These are phyloP conservation scores for Hormaphis cornu DNA, from an alignment of 1,140 invertebrate species.

Conservation along the genomic window DNA sequence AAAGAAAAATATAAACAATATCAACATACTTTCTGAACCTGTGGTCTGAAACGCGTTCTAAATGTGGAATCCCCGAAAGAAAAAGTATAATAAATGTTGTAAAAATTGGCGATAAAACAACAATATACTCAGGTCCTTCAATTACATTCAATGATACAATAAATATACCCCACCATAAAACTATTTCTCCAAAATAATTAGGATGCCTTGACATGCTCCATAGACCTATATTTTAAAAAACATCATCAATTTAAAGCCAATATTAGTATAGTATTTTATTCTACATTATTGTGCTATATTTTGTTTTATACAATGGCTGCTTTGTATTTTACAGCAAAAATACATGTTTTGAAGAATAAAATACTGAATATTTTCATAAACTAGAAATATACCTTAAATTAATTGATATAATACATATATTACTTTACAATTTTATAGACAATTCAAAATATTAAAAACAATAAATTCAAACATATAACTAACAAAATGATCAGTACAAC, in stretches of 20 bases:
- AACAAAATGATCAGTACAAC: too few species aligned
- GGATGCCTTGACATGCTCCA: slow-evolving; percentile 86
- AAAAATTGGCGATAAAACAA: slow-evolving; percentile 78
- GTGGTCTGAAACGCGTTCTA: slow-evolving; percentile 77
- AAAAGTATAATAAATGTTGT: slow-evolving; percentile 80
- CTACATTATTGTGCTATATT: neutral
- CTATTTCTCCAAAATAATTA: slow-evolving; percentile 91
- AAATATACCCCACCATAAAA: slow-evolving; percentile 90
- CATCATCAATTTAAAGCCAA: slow-evolving; percentile 36
- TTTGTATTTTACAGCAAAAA: too few species aligned
- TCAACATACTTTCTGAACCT: slow-evolving; percentile 70
- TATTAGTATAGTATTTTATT: neutral
- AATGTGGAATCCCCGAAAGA: slow-evolving; percentile 72
- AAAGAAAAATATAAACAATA: neutral
- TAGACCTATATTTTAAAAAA: slow-evolving; percentile 51
- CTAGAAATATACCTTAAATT: too few species aligned
- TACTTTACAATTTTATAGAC: too few species aligned
- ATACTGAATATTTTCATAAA: too few species aligned
- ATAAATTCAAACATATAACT: too few species aligned
- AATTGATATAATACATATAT: too few species aligned
- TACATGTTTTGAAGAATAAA: too few species aligned
- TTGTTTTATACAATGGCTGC: too few species aligned
- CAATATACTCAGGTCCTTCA: slow-evolving; percentile 67
- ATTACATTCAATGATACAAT: slow-evolving; percentile 79
- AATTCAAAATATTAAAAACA: too few species aligned